Evolutionary conservation across 2,113 vertebrate species (phyloP), one percentile per base, ranked within the genome.

Genomic region (Bambusicola thoracicus): DNA sequence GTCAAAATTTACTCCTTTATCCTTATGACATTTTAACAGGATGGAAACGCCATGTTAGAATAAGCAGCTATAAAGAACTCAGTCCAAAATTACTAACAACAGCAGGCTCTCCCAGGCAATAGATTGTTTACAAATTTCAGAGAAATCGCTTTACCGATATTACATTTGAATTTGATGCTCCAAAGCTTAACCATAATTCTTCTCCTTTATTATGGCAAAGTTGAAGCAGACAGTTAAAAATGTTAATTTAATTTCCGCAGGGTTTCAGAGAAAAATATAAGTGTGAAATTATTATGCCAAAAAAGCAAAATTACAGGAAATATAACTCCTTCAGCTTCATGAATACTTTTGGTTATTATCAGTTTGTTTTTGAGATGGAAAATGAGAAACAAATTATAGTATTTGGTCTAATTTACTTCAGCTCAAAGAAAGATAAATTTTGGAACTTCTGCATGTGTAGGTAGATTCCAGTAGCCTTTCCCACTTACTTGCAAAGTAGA

Each of bases 11-110:
- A 96, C 93, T 96, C 92, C 91, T 95, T 97, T 97, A 97, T 97
- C 97, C 97, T 95, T 96, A 95, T 97, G 97, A 97, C 97, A 97
- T 97, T 98, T 97, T 97, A 98, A 95, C 89, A 97, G 96, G 82
- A 96, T 95, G 96, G 79, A 97, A 97, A 74, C 55, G 16, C 90
- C 94, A 90, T 87, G 72, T 97, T 97, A 95, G 96, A 93, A 96
- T 97, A 96, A 97, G 94, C 92, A 97, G 91, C 96, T 96, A 90
- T 77, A 96, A 97, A 95, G 89, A 78, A 96, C 77, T 96, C 12
- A 0, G 44, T 95, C 96, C 96, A 97, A 92, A 97, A 97, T 95
- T 69, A 82, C 90, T 95, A 41, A 65, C 81, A 96, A 75, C 96
- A 91, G 92, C 93, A 95, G 89, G 90, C 94, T 97, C 72, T 94